Evolutionary conservation across 2,797 vertebrate genomes (phyloP), one percentile per base, ranked within the genome.

Genomic region (Delichon dasypus): DNA sequence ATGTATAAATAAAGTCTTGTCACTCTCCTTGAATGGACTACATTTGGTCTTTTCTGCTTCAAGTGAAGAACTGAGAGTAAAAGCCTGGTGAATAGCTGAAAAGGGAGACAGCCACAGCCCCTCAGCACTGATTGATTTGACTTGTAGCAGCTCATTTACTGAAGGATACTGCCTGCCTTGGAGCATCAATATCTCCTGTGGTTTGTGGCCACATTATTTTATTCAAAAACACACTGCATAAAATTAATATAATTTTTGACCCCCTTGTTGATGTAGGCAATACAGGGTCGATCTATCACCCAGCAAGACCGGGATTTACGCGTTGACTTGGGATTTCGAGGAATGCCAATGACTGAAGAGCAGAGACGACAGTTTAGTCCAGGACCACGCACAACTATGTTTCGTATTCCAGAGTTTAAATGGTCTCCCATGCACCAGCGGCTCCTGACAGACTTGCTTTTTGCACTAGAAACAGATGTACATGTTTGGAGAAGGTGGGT

Each of bases 341-440:
- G 99, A 26, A 99, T 99, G 99, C 99, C 99, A 12, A 99, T 99
- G 99, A 99, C 98, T 0, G 99, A 99, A 94, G 99, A 99, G 79
- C 99, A 99, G 94, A 97, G 99, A 9, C 98, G 99, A 19, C 99
- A 99, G 97, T 99, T 99, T 96, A 99, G 99, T 96, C 99, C 99
- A 0, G 99, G 99, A 27, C 99, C 99, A 2, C 99, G 99, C 80
- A 99, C 99, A 8, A 99, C 99, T 18, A 99, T 99, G 99, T 99
- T 99, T 96, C 99, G 99, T 57, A 99, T 99, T 96, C 99, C 99
- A 19, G 99, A 99, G 95, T 99, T 99, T 97, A 99, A 99, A 90
- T 99, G 99, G 99, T 99, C 99, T 25, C 98, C 99, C 20, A 99
- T 99, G 99, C 99, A 99, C 95, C 99, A 99, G 97, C 97, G 99